Base-by-base conservation (phyloP, 2,888 invertebrate genomes). In the Drosophila mettleri region DNA sequence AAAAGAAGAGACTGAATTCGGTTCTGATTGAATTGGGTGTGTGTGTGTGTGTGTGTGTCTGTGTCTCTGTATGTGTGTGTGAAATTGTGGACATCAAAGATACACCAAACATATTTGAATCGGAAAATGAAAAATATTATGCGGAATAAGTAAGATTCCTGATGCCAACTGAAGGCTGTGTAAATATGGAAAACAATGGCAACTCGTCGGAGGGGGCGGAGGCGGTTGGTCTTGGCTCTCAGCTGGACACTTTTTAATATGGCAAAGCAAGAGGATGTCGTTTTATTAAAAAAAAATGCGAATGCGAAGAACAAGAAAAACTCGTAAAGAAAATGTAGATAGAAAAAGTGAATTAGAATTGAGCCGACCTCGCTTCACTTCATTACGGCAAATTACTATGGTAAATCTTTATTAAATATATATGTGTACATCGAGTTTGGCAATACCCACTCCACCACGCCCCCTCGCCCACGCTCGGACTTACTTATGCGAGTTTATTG, bases 241-340 rank as follows among this genome's bases (percentile, higher is more conserved):
- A 57, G 81, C 71, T 65, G 81, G 81, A 63, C 20, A 57, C 55
- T 74, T 86, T 82, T 82, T 85, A 82, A 82, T 81, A 78, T 74
- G 63, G 16, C 49, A 34, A 53, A 59, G 29, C 61, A 60, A 59
- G 14, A 34, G 18, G 10, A 48, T 59, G 53, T 81, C 60, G 67
- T 66, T 74, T 76, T 82, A 79, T 81, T 81, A 78, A 74, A 74
- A 66, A 18, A 2, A 0, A 22, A 18, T 16, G 0, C 4, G 16
- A 16, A 16, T n/a, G n/a, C 1, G 12, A 5, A 16, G 8, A 27
- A 27, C 6, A 24, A 6, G 16, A n/a, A 9, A 27, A 24, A 49
- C 14, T 31, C 46, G 12, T 31, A 31, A 48, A 18, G 1, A n/a
- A 22, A 33, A 31, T 38, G 6, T 6, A 27, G 6, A 54, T 49